Evolutionary conservation across 1,140 invertebrate species (phyloP).

Genomic region (Heliconius hewitsoni): DNA sequence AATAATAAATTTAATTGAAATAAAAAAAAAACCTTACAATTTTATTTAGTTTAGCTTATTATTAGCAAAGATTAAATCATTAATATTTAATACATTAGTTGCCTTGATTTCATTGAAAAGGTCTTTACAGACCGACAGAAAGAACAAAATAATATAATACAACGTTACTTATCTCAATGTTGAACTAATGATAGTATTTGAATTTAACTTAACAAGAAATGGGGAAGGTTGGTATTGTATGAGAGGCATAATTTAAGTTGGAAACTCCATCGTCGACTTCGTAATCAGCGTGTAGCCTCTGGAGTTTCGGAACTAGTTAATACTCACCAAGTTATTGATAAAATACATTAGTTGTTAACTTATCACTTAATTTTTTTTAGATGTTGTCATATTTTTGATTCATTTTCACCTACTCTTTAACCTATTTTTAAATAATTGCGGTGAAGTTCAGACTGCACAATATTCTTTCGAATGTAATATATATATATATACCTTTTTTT

Average conservation of each 20-base stretch:
- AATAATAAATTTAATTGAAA: no score
- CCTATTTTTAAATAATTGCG: no score
- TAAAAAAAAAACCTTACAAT: no score
- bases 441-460: no score
- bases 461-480: no score
- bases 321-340: slow-evolving; percentile 24
- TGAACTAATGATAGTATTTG: neutral
- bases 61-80: neutral
- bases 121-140: neutral
- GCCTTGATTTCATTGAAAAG: neutral
- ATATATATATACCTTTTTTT: no score
- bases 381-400: neutral
- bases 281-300: slow-evolving; percentile 36
- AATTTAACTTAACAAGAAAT: slow-evolving; percentile 14
- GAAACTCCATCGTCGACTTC: slow-evolving; percentile 28
- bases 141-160: neutral
- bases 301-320: slow-evolving; percentile 33
- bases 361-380: neutral
- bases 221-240: slow-evolving; percentile 22
- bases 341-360: slow-evolving; percentile 22
- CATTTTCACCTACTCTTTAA: neutral
- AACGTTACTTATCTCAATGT: neutral
- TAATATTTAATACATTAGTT: neutral
- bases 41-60: no score
- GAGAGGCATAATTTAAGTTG: slow-evolving; percentile 33